Percentiles rank a stretch among this genome's conserved stretches.
Evolutionary conservation across 2,888 invertebrate genomes (phyloP).

Genomic region (Cerastoderma edule): DNA sequence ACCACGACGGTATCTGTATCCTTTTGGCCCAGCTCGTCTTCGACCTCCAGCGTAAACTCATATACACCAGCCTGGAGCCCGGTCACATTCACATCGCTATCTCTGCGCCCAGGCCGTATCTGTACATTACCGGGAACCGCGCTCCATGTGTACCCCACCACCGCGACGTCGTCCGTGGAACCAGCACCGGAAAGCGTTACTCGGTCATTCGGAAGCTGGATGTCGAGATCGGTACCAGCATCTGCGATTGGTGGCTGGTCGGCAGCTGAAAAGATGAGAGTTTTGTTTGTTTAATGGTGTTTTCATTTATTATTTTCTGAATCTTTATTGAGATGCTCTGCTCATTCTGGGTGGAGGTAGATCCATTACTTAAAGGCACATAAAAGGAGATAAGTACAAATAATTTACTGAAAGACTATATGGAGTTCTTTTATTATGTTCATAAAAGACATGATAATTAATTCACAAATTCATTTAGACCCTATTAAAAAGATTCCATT

Average conservation of each 20-base stretch:
- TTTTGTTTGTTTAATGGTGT: neutral
- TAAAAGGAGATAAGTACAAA: no score
- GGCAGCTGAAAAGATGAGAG: neutral
- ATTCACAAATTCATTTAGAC: no score
- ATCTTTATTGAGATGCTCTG: no score
- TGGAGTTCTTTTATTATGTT: no score
- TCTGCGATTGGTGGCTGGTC: conserved; percentile 39
- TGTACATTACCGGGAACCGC: conserved; percentile 7
- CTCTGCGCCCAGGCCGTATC: neutral
- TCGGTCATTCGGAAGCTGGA: conserved; percentile 22
- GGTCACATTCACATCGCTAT: neutral
- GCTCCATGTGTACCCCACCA: conserved; percentile 37
- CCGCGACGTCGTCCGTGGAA: conserved; percentile 34
- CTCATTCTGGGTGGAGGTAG: no score
- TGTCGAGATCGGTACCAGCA: conserved; percentile 34
- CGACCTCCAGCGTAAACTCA: conserved; percentile 29
- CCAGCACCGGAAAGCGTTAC: conserved; percentile 30
- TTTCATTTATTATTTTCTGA: neutral
- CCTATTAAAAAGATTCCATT: no score
- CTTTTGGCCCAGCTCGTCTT: conserved; percentile 16
- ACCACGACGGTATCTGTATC: conserved; percentile 33
- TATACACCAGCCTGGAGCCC: conserved; percentile 36
- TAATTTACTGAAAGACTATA: no score
- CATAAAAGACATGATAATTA: no score
- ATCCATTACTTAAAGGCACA: no score